Conservation (phyloP, 2,888 invertebrate species). For the Odontothrips loti region DNA sequence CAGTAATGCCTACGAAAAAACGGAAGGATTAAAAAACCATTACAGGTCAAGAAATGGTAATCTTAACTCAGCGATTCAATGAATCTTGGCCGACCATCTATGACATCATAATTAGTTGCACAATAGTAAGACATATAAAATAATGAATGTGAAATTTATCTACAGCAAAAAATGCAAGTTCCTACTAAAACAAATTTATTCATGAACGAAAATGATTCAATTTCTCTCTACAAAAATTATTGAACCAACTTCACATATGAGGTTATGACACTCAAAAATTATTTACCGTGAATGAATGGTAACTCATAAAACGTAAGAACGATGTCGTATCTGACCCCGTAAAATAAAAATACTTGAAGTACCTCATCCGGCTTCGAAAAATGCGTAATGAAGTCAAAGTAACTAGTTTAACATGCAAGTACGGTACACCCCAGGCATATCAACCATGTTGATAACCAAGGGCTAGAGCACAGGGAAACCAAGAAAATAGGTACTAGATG, state of each 20-base stretch:
- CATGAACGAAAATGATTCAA: too few relatives aligned
- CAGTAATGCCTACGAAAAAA: constrained; percentile 63
- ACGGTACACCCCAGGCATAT: not conserved
- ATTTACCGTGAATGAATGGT: too few relatives aligned
- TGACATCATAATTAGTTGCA: not conserved
- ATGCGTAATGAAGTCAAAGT: not conserved
- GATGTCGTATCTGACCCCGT: too few relatives aligned
- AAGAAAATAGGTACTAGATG: not conserved
- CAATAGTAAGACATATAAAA: not conserved
- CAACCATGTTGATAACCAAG: not conserved
- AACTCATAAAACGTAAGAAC: too few relatives aligned
- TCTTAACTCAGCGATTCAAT: not conserved
- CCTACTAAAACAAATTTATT: not conserved
- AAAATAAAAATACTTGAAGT: too few relatives aligned
- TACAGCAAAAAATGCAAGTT: not conserved
- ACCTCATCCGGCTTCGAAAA: not conserved
- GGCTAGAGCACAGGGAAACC: not conserved
- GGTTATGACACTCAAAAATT: too few relatives aligned
- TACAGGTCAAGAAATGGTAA: not conserved
- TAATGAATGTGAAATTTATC: not conserved
- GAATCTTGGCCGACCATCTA: too few relatives aligned
- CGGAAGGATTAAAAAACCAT: constrained; percentile 27
- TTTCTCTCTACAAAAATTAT: too few relatives aligned
- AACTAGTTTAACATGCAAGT: not conserved
- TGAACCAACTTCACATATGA: too few relatives aligned